These are phyloP conservation scores for Galbula dea DNA, from an alignment of 2,113 vertebrate genomes.

Conservation along the genomic window DNA sequence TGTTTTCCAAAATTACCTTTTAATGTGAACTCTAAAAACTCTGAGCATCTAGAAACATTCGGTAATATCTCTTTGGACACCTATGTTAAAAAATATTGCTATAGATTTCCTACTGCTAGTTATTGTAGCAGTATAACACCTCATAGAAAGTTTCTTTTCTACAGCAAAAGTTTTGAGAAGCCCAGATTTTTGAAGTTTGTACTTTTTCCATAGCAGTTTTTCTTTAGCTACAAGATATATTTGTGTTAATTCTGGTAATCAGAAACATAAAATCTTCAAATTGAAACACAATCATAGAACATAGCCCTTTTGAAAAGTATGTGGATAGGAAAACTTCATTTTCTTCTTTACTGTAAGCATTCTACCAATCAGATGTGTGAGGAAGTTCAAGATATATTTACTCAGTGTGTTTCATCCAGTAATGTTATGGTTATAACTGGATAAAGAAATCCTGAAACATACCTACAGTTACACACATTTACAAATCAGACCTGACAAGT, in stretches of 20 bases:
- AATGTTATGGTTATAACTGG: background rate
- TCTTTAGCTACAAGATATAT: background rate
- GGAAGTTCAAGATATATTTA: background rate
- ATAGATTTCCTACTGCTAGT: background rate
- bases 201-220: background rate
- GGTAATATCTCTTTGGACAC: background rate
- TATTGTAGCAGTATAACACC: background rate
- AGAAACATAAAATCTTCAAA: background rate
- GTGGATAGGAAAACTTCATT: rapidly evolving
- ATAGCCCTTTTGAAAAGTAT: background rate
- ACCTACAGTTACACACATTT: background rate
- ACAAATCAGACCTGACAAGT: background rate
- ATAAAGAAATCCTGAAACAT: background rate
- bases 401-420: background rate
- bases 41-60: background rate
- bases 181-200: background rate
- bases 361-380: background rate
- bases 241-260: background rate
- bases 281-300: background rate
- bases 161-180: background rate
- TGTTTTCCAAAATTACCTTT: background rate
- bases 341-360: background rate
- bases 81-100: background rate
- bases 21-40: background rate
- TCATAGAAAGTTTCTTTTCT: background rate